Percentiles rank a stretch among this genome's conserved stretches.
These are phyloP conservation scores for Fragum whitleyi DNA, from an alignment of 2,888 invertebrate genomes.

Conservation along the genomic window DNA sequence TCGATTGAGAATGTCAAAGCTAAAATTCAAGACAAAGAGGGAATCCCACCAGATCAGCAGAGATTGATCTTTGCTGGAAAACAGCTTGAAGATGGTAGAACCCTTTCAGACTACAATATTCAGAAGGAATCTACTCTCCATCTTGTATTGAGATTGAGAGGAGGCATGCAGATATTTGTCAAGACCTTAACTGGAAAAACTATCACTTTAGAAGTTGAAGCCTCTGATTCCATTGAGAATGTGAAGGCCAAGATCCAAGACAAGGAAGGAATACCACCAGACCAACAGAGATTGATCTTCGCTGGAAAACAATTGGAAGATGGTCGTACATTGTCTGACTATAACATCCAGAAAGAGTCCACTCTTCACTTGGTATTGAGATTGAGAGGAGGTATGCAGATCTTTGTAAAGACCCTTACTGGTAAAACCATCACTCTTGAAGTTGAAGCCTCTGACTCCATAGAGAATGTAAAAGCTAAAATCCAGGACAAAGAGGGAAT, in stretches of 20 bases:
- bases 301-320: constrained; percentile 98
- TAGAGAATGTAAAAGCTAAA: constrained; percentile 94
- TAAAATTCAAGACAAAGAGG: constrained; percentile 87
- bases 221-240: constrained; percentile 97
- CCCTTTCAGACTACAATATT: constrained; percentile 96
- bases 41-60: constrained; percentile 91
- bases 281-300: constrained; percentile 95
- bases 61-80: constrained; percentile 97
- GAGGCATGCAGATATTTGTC: constrained; percentile 92
- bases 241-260: constrained; percentile 90
- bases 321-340: constrained; percentile 96
- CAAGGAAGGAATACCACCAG: constrained; percentile 88
- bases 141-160: constrained; percentile 95
- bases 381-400: constrained; percentile 95
- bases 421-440: constrained; percentile 85
- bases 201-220: constrained; percentile 88
- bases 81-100: constrained; percentile 97
- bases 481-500: constrained; percentile 87
- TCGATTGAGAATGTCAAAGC: constrained; percentile 97
- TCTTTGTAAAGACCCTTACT: constrained; percentile 88
- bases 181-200: constrained; percentile 85
- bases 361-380: constrained; percentile 96
- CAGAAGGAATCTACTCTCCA: constrained; percentile 98
- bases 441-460: constrained; percentile 94
- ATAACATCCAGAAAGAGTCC: constrained; percentile 98